Evolutionary conservation across 2,113 vertebrate genomes (phyloP).

Genomic region (Sorex fumeus): DNA sequence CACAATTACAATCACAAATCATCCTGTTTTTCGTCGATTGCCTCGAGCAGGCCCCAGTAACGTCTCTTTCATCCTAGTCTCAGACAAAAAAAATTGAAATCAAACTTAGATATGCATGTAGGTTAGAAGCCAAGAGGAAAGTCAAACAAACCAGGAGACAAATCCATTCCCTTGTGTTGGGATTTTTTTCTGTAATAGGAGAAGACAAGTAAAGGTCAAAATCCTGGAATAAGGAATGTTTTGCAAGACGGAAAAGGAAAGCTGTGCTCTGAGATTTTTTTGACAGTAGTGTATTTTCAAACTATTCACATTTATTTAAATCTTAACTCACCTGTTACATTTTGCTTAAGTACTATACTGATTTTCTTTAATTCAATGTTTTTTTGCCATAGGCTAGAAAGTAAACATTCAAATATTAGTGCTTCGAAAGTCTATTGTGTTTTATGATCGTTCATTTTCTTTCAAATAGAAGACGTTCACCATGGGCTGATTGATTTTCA

Average conservation of each 20-base stretch:
- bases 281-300: not conserved
- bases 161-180: too few relatives aligned
- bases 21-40: too few relatives aligned
- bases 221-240: not conserved
- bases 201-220: not conserved
- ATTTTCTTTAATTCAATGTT: constrained; percentile 14
- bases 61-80: too few relatives aligned
- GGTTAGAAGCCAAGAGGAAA: not conserved
- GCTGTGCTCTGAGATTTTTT: not conserved
- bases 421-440: not conserved
- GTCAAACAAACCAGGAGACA: rapidly evolving
- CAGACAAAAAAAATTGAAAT: too few relatives aligned
- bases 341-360: not conserved
- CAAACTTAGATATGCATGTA: too few relatives aligned
- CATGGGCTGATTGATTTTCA: constrained; percentile 13
- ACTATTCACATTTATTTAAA: not conserved
- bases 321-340: not conserved
- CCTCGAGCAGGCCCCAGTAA: too few relatives aligned
- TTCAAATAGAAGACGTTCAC: not conserved
- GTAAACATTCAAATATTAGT: not conserved
- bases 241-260: not conserved
- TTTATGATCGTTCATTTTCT: not conserved
- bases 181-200: too few relatives aligned
- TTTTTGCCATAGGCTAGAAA: constrained; percentile 11
- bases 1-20: too few relatives aligned